A percentile compares a stretch with the other conserved stretches of the same genome.
Evolutionary conservation across 2,888 invertebrate species (phyloP).

Genomic region (Seira sanloemensis): DNA sequence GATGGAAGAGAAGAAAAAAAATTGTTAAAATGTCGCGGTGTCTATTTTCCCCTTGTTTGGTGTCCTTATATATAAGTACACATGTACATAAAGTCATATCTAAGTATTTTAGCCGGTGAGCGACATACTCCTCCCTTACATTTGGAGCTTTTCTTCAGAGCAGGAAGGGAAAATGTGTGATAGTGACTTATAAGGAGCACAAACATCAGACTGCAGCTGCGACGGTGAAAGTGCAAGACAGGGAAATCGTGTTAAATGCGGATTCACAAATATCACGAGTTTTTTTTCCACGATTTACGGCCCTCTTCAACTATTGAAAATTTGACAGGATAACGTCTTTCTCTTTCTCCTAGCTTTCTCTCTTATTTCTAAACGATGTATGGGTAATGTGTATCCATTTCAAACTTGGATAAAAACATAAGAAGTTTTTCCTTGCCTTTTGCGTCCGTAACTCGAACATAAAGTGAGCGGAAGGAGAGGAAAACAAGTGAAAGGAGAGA

Average conservation of each 20-base stretch:
- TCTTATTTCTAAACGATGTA: not conserved
- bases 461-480: not conserved
- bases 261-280: slow-evolving; percentile 62
- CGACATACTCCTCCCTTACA: no score
- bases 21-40: not conserved
- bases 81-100: no score
- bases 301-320: slow-evolving; percentile 69
- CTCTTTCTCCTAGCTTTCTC: slow-evolving; percentile 35
- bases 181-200: slow-evolving; percentile 22
- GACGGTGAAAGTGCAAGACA: slow-evolving; percentile 1
- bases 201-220: no score
- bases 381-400: not conserved
- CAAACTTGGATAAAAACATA: not conserved
- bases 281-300: slow-evolving; percentile 71
- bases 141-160: not conserved
- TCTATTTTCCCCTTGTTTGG: not conserved
- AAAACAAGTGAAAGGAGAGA: slow-evolving; percentile 24
- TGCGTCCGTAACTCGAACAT: slow-evolving; percentile 36
- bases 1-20: no score
- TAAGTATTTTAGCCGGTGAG: no score
- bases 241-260: slow-evolving; percentile 66
- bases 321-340: slow-evolving; percentile 68
- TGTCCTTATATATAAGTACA: no score
- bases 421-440: slow-evolving; percentile 35
- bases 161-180: not conserved